These are phyloP conservation scores for Sylvilagus bachmani DNA, from an alignment of 2,113 vertebrate genomes.

Conservation along the genomic window DNA sequence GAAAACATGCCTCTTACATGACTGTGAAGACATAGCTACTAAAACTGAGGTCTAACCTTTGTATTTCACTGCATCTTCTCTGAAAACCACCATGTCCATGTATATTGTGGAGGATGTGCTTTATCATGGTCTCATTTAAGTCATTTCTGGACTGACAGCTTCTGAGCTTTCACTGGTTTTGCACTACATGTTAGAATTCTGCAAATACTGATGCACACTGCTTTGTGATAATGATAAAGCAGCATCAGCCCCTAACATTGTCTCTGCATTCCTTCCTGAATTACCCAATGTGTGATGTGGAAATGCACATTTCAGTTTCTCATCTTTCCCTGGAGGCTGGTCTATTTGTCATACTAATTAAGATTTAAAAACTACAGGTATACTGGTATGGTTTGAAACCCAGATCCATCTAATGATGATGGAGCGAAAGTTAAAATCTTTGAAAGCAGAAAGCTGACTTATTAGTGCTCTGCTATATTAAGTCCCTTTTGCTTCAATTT, in stretches of 20 bases:
- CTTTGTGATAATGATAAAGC: constrained; percentile 52
- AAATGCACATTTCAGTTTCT: constrained; percentile 67
- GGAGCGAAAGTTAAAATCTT: constrained; percentile 84
- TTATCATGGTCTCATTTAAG: not conserved
- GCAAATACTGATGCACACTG: constrained; percentile 33
- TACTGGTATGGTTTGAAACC: constrained; percentile 74
- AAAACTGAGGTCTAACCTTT: not conserved
- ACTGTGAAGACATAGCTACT: not conserved
- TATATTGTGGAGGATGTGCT: not conserved
- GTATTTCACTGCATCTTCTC: not conserved
- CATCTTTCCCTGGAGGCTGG: constrained; percentile 56
- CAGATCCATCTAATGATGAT: constrained; percentile 66
- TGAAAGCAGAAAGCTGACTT: constrained; percentile 80
- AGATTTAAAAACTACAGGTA: constrained; percentile 81
- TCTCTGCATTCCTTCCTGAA: constrained; percentile 51
- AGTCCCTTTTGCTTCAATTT: constrained; percentile 82
- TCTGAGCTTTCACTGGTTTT: constrained; percentile 56
- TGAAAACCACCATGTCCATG: not conserved
- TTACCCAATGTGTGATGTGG: constrained; percentile 57
- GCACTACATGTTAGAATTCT: constrained; percentile 40
- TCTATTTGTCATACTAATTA: constrained; percentile 81
- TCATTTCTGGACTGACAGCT: constrained; percentile 1
- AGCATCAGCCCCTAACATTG: constrained; percentile 50
- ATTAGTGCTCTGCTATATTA: constrained; percentile 80
- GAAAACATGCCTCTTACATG: not conserved